phyloP scores from a whole-genome alignment of 2,113 vertebrate genomes.

The Myotis yumanensis region DNA sequence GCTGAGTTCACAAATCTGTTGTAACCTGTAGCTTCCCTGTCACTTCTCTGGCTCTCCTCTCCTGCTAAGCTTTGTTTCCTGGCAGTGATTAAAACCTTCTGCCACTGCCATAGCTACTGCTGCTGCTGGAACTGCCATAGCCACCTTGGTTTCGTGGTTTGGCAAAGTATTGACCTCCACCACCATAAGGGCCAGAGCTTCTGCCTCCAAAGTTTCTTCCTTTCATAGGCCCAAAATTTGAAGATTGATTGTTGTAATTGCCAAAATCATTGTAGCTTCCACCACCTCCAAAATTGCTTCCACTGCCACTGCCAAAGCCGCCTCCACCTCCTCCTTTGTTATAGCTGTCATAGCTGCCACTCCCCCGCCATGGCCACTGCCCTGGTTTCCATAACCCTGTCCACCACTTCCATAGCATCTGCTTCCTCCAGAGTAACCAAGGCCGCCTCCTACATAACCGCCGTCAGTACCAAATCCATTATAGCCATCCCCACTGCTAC shows the following conservation, averaged over 20 bases:
- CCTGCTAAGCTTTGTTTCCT: conserved; percentile 90
- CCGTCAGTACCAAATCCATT: conserved; percentile 86
- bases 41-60: conserved; percentile 90
- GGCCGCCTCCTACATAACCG: conserved; percentile 87
- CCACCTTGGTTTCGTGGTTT: conserved; percentile 79
- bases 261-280: background rate
- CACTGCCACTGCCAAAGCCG: conserved; percentile 86
- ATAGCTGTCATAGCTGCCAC: conserved; percentile 87
- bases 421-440: conserved; percentile 83
- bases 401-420: conserved; percentile 85
- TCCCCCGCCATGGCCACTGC: conserved; percentile 86
- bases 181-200: background rate
- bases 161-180: background rate
- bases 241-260: background rate
- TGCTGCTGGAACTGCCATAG: conserved; percentile 84
- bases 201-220: background rate
- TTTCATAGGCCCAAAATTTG: background rate
- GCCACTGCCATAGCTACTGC: conserved; percentile 82
- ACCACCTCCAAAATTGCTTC: background rate
- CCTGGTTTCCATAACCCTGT: conserved; percentile 86
- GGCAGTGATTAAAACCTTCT: conserved; percentile 84
- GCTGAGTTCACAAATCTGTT: conserved; percentile 90
- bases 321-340: conserved; percentile 86
- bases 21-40: conserved; percentile 93
- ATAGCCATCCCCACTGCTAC: conserved; percentile 87